Percentiles rank a stretch among this genome's conserved stretches.
Evolutionary conservation across 2,113 vertebrate species (phyloP).

Genomic region (Leptodactylus fuscus): DNA sequence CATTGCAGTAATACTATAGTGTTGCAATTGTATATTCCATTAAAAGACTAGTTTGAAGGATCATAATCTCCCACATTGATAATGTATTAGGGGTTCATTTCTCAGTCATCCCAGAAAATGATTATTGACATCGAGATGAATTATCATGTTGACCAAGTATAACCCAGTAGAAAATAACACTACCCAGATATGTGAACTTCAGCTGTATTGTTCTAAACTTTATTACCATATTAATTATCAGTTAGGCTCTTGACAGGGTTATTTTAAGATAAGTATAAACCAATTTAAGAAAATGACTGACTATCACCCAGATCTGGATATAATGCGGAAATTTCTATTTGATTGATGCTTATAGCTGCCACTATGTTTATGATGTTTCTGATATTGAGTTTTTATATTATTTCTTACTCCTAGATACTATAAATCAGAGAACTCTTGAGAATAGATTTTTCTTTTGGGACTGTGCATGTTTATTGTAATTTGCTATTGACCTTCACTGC

Average conservation of each 20-base stretch:
- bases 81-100: no score
- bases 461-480: background rate
- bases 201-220: background rate
- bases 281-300: background rate
- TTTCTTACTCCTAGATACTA: background rate
- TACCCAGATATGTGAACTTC: no score
- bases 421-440: background rate
- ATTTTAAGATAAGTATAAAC: background rate
- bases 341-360: slow-evolving; percentile 3
- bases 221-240: background rate
- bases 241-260: background rate
- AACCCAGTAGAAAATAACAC: no score
- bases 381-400: background rate
- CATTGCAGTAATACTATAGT: no score
- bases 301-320: background rate
- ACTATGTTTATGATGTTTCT: background rate
- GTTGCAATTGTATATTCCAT: no score
- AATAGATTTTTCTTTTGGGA: slow-evolving; percentile 8
- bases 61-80: no score
- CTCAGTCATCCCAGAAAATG: no score
- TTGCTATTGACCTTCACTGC: slow-evolving; percentile 17
- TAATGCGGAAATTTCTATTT: background rate
- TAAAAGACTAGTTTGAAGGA: no score
- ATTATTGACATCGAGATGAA: no score
- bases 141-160: no score